Conservation (phyloP, 2,888 invertebrate genomes). For the Gisinianus flammeolus region DNA sequence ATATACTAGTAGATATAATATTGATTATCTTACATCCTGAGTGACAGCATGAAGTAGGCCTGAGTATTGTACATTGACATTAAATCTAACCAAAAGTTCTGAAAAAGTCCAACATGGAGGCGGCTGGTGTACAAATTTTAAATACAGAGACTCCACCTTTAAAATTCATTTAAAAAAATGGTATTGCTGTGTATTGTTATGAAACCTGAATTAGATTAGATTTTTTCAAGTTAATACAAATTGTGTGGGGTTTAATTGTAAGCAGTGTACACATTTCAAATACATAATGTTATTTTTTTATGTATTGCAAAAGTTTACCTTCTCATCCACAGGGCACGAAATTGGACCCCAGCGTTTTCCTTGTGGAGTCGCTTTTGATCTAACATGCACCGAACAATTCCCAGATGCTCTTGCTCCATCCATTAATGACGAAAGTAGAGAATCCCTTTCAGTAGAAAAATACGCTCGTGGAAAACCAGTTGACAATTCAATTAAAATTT, state of each 20-base stretch:
- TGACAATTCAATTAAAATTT: slow-evolving; percentile 87
- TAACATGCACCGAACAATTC: slow-evolving; percentile 94
- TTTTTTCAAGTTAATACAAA: no score
- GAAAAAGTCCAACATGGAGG: slow-evolving; percentile 71
- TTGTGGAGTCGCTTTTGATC: slow-evolving; percentile 81
- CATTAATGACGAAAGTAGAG: slow-evolving; percentile 89
- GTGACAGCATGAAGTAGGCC: slow-evolving; percentile 95
- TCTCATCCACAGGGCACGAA: slow-evolving; percentile 79
- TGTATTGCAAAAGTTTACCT: not conserved
- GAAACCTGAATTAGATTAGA: no score
- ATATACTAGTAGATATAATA: not conserved
- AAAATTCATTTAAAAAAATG: no score
- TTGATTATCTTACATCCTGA: slow-evolving; percentile 79
- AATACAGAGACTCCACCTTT: slow-evolving; percentile 81
- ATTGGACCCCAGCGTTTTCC: slow-evolving; percentile 71
- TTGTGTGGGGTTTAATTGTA: no score
- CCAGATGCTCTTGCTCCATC: slow-evolving; percentile 97
- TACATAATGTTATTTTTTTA: not conserved
- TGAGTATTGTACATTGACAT: slow-evolving; percentile 96
- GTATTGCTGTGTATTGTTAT: no score
- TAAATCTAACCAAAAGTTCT: slow-evolving; percentile 91
- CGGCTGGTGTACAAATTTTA: slow-evolving; percentile 76
- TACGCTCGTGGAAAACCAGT: slow-evolving; percentile 83
- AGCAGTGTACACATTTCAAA: no score
- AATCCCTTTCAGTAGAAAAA: slow-evolving; percentile 93